Evolutionary conservation across 2,113 vertebrate species (phyloP).

Genomic region (Oxyruncus cristatus): DNA sequence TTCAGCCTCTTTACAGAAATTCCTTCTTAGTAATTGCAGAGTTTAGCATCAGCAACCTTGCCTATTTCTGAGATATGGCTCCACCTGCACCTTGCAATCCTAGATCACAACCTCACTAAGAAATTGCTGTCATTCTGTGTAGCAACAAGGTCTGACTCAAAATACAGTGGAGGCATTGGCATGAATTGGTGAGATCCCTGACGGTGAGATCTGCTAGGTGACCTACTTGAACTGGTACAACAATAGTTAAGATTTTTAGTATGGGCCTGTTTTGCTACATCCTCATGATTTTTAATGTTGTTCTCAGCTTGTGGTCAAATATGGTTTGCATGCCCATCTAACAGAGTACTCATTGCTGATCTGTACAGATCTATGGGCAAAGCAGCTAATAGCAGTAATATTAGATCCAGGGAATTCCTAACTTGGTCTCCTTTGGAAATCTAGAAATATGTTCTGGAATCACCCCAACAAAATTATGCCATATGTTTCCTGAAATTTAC

Average conservation of each 20-base stretch:
- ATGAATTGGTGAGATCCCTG: neutral
- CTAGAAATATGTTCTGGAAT: neutral
- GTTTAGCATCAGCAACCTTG: neutral
- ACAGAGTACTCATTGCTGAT: neutral
- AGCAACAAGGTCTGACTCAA: neutral
- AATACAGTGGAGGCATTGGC: neutral
- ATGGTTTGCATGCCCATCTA: neutral
- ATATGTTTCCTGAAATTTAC: neutral
- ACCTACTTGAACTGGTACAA: neutral
- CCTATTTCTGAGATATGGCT: neutral
- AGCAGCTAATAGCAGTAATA: neutral
- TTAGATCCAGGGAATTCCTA: neutral
- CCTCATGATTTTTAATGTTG: neutral
- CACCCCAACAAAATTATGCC: neutral
- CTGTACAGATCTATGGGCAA: neutral
- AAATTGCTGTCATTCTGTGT: neutral
- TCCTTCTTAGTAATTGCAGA: neutral
- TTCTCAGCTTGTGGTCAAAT: neutral
- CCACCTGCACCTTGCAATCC: neutral
- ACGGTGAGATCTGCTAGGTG: neutral
- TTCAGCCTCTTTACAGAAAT: constrained; percentile 7
- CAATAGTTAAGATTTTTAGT: neutral
- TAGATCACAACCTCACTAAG: neutral
- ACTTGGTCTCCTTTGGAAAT: neutral
- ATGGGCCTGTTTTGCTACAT: neutral